Evolutionary conservation across 2,797 vertebrate genomes (phyloP).

Genomic region (Hippoglossus hippoglossus): DNA sequence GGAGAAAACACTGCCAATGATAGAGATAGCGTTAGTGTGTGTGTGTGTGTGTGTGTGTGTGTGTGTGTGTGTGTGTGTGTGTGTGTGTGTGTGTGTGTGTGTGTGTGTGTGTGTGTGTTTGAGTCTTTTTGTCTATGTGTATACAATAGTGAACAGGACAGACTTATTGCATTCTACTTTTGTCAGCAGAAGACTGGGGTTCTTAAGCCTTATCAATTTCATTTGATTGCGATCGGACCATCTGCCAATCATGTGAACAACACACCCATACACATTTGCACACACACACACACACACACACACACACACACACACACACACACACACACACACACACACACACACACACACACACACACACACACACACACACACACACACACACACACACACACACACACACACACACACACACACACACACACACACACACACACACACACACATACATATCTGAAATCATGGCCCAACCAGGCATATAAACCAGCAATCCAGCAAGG

Average conservation of each 20-base stretch:
- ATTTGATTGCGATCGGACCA: slow-evolving; percentile 74
- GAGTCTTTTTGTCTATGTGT: slow-evolving; percentile 45
- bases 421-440: slow-evolving; percentile 5
- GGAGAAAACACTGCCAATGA: slow-evolving; percentile 40
- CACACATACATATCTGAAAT: slow-evolving; percentile 10
- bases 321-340: slow-evolving; percentile 15
- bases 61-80: slow-evolving; percentile 1
- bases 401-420: slow-evolving; percentile 22
- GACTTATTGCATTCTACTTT: slow-evolving; percentile 63
- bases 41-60: slow-evolving; percentile 14
- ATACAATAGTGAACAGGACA: slow-evolving; percentile 53
- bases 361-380: background rate
- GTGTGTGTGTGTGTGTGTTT: slow-evolving; percentile 19
- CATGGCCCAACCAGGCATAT: slow-evolving; percentile 12
- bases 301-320: slow-evolving; percentile 5
- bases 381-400: slow-evolving; percentile 8
- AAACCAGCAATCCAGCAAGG: slow-evolving; percentile 39
- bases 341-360: slow-evolving; percentile 6
- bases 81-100: background rate
- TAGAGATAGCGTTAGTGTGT: slow-evolving; percentile 5
- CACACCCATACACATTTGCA: slow-evolving; percentile 24
- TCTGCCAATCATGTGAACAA: slow-evolving; percentile 68
- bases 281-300: background rate
- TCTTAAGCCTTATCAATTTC: slow-evolving; percentile 76
- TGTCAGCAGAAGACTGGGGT: slow-evolving; percentile 73